Conservation (phyloP, 1,140 invertebrate genomes). For the Pseudomyrmex dendroicus region DNA sequence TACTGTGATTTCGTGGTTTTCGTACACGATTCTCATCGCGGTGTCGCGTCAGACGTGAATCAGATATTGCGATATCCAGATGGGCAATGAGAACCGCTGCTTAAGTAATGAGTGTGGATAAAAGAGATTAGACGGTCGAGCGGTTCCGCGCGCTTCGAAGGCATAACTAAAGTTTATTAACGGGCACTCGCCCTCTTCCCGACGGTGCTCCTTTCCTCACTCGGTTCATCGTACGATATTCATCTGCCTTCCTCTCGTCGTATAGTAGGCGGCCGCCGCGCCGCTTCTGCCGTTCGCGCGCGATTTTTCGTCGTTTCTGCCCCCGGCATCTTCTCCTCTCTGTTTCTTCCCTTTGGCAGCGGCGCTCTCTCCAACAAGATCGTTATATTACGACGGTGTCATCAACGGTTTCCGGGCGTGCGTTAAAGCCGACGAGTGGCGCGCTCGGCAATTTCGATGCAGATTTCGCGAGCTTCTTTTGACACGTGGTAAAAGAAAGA, state of each 20-base stretch:
- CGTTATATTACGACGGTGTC: constrained; percentile 61
- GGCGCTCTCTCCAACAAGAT: constrained; percentile 60
- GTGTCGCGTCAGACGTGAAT: neutral
- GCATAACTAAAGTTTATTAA: constrained; percentile 79
- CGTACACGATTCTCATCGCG: neutral
- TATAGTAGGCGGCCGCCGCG: neutral
- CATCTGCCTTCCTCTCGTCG: constrained; percentile 25
- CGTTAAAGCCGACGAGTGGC: constrained; percentile 56
- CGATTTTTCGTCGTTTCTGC: constrained; percentile 39
- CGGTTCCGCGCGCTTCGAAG: constrained; percentile 69
- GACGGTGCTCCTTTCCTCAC: constrained; percentile 38
- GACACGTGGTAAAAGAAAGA: constrained; percentile 34
- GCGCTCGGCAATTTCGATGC: constrained; percentile 68
- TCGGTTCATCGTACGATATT: constrained; percentile 56
- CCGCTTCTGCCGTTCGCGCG: neutral
- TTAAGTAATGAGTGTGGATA: constrained; percentile 80
- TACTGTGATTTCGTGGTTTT: constrained; percentile 11
- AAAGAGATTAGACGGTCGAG: constrained; percentile 79
- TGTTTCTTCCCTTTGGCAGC: constrained; percentile 49
- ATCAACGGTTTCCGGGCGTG: constrained; percentile 47
- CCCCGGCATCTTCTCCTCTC: constrained; percentile 11
- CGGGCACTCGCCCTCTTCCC: constrained; percentile 58
- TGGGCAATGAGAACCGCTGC: constrained; percentile 71
- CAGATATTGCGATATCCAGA: neutral
- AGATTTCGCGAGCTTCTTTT: constrained; percentile 66